Evolutionary conservation across 2,113 vertebrate genomes (phyloP), one percentile per base, ranked within the genome.

Genomic region (Archilochus colubris): DNA sequence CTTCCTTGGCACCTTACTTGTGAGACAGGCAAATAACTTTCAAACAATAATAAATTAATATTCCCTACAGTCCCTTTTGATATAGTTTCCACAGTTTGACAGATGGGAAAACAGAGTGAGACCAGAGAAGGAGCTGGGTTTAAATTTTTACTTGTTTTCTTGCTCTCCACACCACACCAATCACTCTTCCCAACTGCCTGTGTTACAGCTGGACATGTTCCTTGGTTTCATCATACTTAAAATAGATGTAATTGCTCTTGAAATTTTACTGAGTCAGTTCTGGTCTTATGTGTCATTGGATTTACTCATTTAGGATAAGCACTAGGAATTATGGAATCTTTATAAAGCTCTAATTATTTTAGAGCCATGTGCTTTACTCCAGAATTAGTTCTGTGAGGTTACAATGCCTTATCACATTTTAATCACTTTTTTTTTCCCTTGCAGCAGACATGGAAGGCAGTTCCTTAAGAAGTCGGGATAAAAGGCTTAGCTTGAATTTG

Each of bases 401-500:
- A 59, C 44, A 51, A 27, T 78, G 50, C n/a, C 81, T 92, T 63
- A 92, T 61, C 64, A 59, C 40, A 48, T 87, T 89, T 95, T 91
- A 74, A 94, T 93, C 63, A 16, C 25, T 55, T 55, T 59, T 46
- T 54, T 77, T 40, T 92, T 59, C 18, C 38, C 67, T 98, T 98
- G 77, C 94, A 99, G 98, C 96, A 96, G 98, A 98, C 67, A 81
- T 97, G 75, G 98, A 99, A 75, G 97, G 95, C 89, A 98, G 94
- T 58, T 96, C 96, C 53, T 95, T 98, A 94, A 98, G 97, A 96
- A 97, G 96, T 72, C 97, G 97, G 94, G 98, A 98, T 97, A 99
- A 99, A 95, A 98, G 99, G 90, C 98, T 99, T 89, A 99, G 99
- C 97, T 98, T 99, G 93, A 99, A 99, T 97, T 97, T 99, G 99